phyloP scores from a whole-genome alignment of 2,113 vertebrate species.

The Clupea harengus region DNA sequence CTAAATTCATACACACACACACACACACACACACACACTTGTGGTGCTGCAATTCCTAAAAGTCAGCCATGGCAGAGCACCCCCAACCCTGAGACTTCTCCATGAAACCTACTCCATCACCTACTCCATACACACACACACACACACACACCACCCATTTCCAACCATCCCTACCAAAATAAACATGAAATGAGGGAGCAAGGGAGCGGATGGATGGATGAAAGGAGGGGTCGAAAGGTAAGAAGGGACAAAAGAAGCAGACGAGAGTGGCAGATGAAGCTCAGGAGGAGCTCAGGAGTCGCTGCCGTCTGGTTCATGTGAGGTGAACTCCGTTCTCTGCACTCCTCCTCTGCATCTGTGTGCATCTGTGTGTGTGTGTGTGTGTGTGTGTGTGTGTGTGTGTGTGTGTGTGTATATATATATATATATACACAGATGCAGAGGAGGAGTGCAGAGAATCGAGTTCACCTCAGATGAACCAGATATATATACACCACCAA shows the following conservation, averaged over 20 bases:
- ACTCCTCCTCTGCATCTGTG: not conserved
- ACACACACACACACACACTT: not conserved
- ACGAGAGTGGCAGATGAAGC: not conserved
- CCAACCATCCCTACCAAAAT: not conserved
- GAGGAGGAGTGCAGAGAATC: not conserved
- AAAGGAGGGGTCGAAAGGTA: not conserved
- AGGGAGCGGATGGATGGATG: not conserved
- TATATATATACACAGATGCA: no score
- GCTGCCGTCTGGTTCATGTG: not conserved
- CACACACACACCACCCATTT: not conserved
- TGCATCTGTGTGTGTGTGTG: not conserved
- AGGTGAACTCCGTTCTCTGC: not conserved
- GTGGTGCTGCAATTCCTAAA: no score
- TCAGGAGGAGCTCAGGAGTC: not conserved
- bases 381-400: constrained; percentile 1
- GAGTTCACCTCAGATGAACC: not conserved
- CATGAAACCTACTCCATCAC: not conserved
- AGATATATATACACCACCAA: no score
- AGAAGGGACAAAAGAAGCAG: not conserved
- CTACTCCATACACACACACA: constrained; percentile 19
- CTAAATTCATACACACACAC: not conserved
- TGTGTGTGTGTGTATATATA: not conserved
- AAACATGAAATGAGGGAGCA: not conserved
- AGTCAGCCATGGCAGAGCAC: no score
- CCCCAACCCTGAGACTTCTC: not conserved